Percentiles rank a stretch among this genome's conserved stretches.
Evolutionary conservation across 2,797 vertebrate genomes (phyloP).

Genomic region (Mionectes olivaceus): DNA sequence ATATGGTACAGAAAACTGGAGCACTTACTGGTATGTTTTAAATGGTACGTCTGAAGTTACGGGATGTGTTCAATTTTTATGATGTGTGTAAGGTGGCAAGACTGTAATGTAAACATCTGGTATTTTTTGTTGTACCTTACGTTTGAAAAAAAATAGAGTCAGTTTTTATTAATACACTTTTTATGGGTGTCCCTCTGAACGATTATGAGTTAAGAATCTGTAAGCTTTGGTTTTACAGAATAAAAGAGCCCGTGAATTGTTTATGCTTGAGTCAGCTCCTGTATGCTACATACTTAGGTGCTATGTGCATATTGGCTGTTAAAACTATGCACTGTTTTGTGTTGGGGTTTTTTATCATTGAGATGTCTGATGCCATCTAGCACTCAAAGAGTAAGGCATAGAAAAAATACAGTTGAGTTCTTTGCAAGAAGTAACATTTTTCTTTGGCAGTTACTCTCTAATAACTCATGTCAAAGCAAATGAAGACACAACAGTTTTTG

Average conservation of each 20-base stretch:
- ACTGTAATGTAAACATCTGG: conserved; percentile 41
- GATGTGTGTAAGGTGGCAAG: conserved; percentile 45
- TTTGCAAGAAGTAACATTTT: background rate
- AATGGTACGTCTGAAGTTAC: conserved; percentile 27
- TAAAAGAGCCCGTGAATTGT: conserved; percentile 52
- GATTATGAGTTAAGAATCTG: conserved; percentile 31
- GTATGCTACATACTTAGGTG: background rate
- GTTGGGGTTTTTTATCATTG: background rate
- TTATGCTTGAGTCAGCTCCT: background rate
- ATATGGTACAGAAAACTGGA: conserved; percentile 49
- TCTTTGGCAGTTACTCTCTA: background rate
- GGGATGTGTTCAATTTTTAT: conserved; percentile 49
- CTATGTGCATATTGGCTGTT: background rate
- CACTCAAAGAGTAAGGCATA: background rate
- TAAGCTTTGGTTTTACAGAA: conserved; percentile 68
- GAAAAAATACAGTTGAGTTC: background rate
- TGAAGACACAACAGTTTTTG: background rate
- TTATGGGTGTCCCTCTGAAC: conserved; percentile 38
- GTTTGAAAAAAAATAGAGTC: conserved; percentile 36
- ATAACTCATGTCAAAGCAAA: conserved; percentile 11
- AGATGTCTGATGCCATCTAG: background rate
- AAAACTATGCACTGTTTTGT: background rate
- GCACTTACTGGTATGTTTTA: conserved; percentile 37
- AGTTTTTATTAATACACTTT: conserved; percentile 44
- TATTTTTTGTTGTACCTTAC: conserved; percentile 53